These are phyloP conservation scores for Raja brachyura DNA, from an alignment of 2,113 vertebrate genomes.

Conservation along the genomic window DNA sequence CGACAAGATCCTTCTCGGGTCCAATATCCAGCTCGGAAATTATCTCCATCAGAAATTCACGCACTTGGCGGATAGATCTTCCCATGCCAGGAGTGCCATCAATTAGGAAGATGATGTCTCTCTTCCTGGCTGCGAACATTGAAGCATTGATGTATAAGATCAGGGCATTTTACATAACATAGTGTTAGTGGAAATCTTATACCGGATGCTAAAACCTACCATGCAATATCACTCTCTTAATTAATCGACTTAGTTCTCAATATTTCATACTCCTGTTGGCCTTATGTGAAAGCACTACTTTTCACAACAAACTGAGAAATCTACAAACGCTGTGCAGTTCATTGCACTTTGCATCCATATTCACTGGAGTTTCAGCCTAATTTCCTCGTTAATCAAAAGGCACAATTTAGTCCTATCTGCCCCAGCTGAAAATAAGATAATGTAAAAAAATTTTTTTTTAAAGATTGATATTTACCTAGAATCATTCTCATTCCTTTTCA, in stretches of 20 bases:
- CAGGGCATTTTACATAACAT: neutral
- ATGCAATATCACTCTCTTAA: no score
- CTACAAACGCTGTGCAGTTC: neutral
- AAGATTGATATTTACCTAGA: no score
- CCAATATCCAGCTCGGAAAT: constrained; percentile 76
- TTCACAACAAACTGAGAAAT: neutral
- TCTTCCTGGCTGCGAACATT: constrained; percentile 52
- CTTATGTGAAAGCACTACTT: neutral
- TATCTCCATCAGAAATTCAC: constrained; percentile 73
- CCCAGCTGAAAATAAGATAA: neutral
- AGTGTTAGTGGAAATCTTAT: neutral
- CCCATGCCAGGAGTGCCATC: constrained; percentile 84
- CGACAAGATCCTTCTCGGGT: constrained; percentile 73
- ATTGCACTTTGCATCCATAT: neutral
- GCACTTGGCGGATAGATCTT: constrained; percentile 67
- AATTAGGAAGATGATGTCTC: constrained; percentile 95
- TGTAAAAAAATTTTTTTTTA: no score
- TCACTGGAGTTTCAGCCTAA: neutral
- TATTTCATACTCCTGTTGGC: neutral
- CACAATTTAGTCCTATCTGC: neutral
- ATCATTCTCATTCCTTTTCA: no score
- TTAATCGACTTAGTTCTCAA: neutral
- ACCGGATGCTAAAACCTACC: neutral
- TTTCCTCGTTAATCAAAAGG: neutral
- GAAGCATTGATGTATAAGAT: neutral